These are phyloP conservation scores for Dromas ardeola DNA, from an alignment of 2,113 vertebrate species.

Conservation along the genomic window DNA sequence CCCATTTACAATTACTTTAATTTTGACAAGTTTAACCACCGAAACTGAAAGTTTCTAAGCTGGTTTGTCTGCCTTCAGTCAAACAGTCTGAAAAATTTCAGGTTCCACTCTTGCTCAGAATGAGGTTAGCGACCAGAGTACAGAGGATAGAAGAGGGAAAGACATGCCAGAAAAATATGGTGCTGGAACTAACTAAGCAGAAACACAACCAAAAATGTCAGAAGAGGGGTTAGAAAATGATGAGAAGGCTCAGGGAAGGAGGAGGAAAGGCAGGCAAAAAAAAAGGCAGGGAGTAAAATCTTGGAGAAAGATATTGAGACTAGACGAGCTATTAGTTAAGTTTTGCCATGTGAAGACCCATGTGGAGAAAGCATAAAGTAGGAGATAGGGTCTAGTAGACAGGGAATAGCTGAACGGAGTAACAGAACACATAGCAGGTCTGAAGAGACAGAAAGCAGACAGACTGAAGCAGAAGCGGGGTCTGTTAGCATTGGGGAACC, in stretches of 20 bases:
- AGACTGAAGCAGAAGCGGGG: neutral
- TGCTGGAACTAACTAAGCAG: neutral
- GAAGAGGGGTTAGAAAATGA: neutral
- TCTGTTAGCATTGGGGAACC: neutral
- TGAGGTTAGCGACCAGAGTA: fast-evolving
- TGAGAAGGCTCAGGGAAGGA: neutral
- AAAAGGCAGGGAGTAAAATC: fast-evolving
- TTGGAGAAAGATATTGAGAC: neutral
- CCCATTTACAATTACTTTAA: neutral
- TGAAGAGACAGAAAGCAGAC: neutral
- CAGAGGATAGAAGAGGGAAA: neutral
- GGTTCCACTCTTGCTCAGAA: neutral
- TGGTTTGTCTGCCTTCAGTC: neutral
- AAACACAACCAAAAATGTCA: neutral
- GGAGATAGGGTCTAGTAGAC: neutral
- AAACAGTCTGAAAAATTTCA: neutral
- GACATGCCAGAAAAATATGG: neutral
- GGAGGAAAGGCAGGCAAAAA: no score
- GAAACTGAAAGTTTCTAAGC: neutral
- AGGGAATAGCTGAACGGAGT: neutral
- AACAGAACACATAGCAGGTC: neutral
- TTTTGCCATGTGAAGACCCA: neutral
- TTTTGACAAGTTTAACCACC: neutral
- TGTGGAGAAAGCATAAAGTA: neutral
- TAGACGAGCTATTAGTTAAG: neutral